phyloP scores from a whole-genome alignment of 2,113 vertebrate species.

The Pantherophis guttatus region DNA sequence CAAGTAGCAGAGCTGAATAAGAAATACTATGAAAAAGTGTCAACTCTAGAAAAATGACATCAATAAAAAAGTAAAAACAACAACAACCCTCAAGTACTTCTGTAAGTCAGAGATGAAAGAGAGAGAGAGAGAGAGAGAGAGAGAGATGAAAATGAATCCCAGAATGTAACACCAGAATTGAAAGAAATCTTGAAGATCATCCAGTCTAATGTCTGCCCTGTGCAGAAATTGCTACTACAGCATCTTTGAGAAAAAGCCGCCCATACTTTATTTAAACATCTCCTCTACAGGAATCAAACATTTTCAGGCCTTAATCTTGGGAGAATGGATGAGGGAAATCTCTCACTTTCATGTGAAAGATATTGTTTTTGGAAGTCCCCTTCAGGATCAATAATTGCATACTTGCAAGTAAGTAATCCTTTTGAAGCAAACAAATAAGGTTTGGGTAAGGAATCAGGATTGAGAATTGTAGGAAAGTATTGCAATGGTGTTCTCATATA shows the following conservation, averaged over 20 bases:
- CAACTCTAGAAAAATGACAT: not conserved
- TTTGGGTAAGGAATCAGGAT: not conserved
- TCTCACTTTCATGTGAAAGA: not conserved
- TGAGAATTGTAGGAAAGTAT: not conserved
- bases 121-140: not conserved
- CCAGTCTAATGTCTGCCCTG: not conserved
- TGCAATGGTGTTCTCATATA: not conserved
- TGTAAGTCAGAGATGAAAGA: not conserved
- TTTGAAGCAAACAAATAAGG: not conserved
- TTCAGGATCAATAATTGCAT: not conserved
- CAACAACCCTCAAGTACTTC: not conserved
- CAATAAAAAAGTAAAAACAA: not conserved
- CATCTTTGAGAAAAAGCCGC: not conserved
- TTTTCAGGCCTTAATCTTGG: not conserved
- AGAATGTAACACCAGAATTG: not conserved
- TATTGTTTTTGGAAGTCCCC: not conserved
- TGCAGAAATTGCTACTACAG: not conserved
- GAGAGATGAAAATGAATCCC: not conserved
- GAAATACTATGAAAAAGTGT: not conserved
- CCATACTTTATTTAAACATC: not conserved
- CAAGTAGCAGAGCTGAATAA: not conserved
- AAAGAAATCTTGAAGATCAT: not conserved
- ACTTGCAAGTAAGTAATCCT: not conserved
- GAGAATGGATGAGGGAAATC: not conserved
- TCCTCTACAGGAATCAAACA: not conserved